Conservation (phyloP, 1,140 invertebrate genomes). For the Formica selysi region DNA sequence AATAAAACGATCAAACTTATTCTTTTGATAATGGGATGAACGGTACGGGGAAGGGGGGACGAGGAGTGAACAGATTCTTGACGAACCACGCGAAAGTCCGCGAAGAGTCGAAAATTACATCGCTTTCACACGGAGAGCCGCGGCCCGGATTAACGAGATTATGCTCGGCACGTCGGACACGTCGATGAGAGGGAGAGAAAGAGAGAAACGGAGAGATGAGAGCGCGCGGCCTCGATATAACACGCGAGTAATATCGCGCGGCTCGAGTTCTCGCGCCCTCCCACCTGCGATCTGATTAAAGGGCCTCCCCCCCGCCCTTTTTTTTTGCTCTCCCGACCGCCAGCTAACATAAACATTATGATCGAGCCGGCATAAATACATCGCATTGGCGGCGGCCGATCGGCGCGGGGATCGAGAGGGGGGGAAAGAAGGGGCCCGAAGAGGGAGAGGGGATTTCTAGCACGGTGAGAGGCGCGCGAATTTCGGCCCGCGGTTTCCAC, state of each 20-base stretch:
- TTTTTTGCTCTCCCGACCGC: constrained; percentile 50
- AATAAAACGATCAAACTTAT: neutral
- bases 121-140: constrained; percentile 41
- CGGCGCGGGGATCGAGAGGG: constrained; percentile 24
- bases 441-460: neutral
- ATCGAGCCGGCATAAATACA: constrained; percentile 83
- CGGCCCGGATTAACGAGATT: constrained; percentile 64
- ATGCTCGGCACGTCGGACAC: constrained; percentile 66
- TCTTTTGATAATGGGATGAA: neutral
- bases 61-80: neutral
- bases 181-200: neutral
- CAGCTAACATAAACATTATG: constrained; percentile 83
- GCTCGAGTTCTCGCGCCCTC: constrained; percentile 81
- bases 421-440: neutral
- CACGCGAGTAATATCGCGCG: constrained; percentile 65
- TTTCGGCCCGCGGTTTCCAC: constrained; percentile 75
- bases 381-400: constrained; percentile 71
- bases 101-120: constrained; percentile 55
- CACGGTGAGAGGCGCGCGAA: constrained; percentile 44
- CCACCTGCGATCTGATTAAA: constrained; percentile 82
- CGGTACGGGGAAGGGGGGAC: no score
- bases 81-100: neutral
- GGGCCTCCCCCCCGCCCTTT: constrained; percentile 42
- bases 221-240: constrained; percentile 52
- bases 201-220: constrained; percentile 3